A percentile compares a stretch with the other conserved stretches of the same genome.
phyloP scores from a whole-genome alignment of 2,113 vertebrate species.

The Anolis sagrei region DNA sequence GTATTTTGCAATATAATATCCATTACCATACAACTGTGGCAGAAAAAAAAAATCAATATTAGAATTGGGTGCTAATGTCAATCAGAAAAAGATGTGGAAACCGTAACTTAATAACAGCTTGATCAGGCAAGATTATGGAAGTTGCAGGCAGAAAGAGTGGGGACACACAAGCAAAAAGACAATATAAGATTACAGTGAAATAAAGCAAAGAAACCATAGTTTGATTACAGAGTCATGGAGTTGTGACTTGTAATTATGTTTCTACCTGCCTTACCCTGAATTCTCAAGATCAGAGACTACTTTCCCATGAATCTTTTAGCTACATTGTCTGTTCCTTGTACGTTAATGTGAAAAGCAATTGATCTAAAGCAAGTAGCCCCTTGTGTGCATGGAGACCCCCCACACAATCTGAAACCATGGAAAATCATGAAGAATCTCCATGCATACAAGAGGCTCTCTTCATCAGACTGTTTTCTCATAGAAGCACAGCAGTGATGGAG shows the following conservation, averaged over 20 bases:
- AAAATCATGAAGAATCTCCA: no score
- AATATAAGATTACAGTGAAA: not conserved
- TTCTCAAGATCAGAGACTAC: not conserved
- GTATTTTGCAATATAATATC: not conserved
- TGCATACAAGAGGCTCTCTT: no score
- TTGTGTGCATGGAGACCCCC: no score
- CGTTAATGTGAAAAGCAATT: no score
- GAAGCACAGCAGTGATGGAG: no score
- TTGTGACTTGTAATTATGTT: not conserved
- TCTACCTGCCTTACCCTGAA: not conserved
- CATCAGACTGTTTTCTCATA: no score
- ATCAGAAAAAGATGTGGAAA: not conserved
- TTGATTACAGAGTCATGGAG: not conserved
- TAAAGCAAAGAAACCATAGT: not conserved
- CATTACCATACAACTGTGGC: not conserved
- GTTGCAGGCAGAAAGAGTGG: not conserved
- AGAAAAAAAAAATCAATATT: not conserved
- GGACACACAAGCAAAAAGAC: not conserved
- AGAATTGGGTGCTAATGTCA: not conserved
- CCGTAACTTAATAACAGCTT: not conserved
- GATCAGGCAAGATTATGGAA: not conserved
- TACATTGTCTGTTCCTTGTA: no score
- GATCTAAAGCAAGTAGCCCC: no score
- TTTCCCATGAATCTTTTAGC: not conserved
- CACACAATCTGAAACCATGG: no score